Evolutionary conservation across 2,888 invertebrate genomes (phyloP), one percentile per base, ranked within the genome.

Genomic region (Cryptocephalus moraei): DNA sequence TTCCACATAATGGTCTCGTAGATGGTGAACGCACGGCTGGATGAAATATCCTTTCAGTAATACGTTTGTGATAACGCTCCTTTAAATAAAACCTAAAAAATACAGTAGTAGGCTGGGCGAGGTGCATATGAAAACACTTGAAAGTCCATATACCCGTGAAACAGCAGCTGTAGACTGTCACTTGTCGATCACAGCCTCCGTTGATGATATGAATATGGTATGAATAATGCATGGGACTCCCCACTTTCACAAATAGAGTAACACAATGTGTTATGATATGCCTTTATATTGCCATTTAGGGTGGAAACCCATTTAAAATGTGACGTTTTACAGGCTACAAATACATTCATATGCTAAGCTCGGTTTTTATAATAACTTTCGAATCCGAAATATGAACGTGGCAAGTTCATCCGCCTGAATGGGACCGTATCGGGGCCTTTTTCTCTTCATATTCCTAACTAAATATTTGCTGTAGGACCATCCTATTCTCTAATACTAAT

Each of bases 121-220:
- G 46, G 53, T 55, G 56, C 55, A 55, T 56, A 55, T 50, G 47
- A 59, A 68, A 68, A 68, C 68, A 68, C 67, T 67, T 56, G 59
- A 66, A 59, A 56, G 57, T 56, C 60, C 58, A 59, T 56, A 61
- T 61, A 60, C 60, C 63, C 62, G 67, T 66, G 68, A 67, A 68
- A 65, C 68, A 63, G 69, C 70, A 70, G 70, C 69, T 70, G 70
- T 64, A 53, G 59, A 65, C 67, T 68, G 69, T 69, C 70, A 70
- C 70, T 70, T 70, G 69, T 70, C 70, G 66, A 68, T 69, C 69
- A 68, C 55, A 44, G 51, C 56, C 56, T 53, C 57, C 64, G 50
- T 62, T 60, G 61, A 64, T 63, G 65, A 64, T 65, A 62, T 62
- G 64, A 64, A 65, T 64, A 64, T 63, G 57, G 58, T 57, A 65